Evolutionary conservation across 2,888 invertebrate genomes (phyloP), one percentile per base, ranked within the genome.

Genomic region (Phengaris arion): DNA sequence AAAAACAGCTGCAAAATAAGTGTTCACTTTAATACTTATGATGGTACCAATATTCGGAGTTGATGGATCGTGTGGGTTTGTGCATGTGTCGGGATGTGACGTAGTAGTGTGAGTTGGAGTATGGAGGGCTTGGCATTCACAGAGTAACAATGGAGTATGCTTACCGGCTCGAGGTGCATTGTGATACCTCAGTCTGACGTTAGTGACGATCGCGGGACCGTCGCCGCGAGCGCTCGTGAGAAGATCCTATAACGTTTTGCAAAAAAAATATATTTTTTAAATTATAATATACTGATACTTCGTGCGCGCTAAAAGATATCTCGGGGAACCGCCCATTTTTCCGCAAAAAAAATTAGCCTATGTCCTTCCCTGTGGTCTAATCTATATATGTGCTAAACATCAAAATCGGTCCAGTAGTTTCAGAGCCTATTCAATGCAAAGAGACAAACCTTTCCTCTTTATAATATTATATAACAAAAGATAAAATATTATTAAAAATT

Each of bases 101-200:
- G 9, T 64, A 7, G 48, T 51, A 6, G 54, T 72, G 54, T 35
- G 72, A 69, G 48, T n/a, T 55, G 54, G 35, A 46, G 68, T 76
- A 48, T 72, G 51, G 68, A 35, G 48, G 48, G 10, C 76, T 59
- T 77, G 76, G 75, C 72, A 69, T 74, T 74, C 73, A 68, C 74
- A 51, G 77, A 77, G 77, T 72, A 69, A 12, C 73, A 73, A 69
- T 76, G 74, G 57, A 74, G 78, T 84, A 85, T 89, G 90, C 94
- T 94, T 93, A 94, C 94, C 93, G 87, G 84, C 86, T 85, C 82
- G 82, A 86, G 91, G 90, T 81, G 90, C 87, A 87, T 87, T 93
- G 94, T 91, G 94, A 94, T 94, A 94, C 94, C 94, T 94, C 94
- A 90, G 92, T 87, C 87, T 87, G 83, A 81, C 81, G 85, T 89